Base-by-base conservation (phyloP, 2,797 vertebrate genomes). In the Danio kyathit region DNA sequence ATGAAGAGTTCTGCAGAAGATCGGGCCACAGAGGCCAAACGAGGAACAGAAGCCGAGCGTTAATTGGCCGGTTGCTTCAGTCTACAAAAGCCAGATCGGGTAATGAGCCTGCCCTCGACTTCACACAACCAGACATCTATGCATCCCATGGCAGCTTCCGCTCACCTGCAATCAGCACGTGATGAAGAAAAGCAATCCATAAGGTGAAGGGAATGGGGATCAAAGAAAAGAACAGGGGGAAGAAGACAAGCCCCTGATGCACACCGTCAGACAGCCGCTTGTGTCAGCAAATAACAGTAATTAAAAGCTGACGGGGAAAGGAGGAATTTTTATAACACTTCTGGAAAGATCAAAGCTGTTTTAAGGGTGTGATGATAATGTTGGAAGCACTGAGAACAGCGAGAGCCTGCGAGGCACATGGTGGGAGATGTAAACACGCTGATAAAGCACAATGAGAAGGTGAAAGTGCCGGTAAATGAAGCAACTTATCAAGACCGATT, bases 211-310 rank as follows among this genome's bases (percentile, higher is more conserved):
- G 57, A 74, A 63, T 11, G 19, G 74, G 6, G 70, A 56, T 64
- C 19, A 73, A 71, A 71, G 56, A 70, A 29, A 46, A 54, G 7
- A 74, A 82, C 13, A 6, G 49, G 48, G 80, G 52, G 57, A 63
- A 89, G 87, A 85, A 75, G 49, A 41, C 13, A 76, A 81, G 14
- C 59, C 40, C 59, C 56, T 11, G 19, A 51, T 8, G 11, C 19
- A 51, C 54, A 63, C 21, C 17, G 7, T 77, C 61, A 60, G 66
- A 72, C 72, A 46, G 60, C 82, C 1, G 14, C 54, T 72, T 74
- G 77, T 74, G 83, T 89, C 89, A 90, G 89, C 87, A 89, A 85
- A 89, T 89, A 77, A 90, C 90, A 59, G 67, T 82, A 85, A 87
- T 85, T 84, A 85, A 75, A 71, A 70, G 51, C 49, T 69, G 21